Evolutionary conservation across 2,888 invertebrate species (phyloP), one percentile per base, ranked within the genome.

Genomic region (Heliconius cydno): DNA sequence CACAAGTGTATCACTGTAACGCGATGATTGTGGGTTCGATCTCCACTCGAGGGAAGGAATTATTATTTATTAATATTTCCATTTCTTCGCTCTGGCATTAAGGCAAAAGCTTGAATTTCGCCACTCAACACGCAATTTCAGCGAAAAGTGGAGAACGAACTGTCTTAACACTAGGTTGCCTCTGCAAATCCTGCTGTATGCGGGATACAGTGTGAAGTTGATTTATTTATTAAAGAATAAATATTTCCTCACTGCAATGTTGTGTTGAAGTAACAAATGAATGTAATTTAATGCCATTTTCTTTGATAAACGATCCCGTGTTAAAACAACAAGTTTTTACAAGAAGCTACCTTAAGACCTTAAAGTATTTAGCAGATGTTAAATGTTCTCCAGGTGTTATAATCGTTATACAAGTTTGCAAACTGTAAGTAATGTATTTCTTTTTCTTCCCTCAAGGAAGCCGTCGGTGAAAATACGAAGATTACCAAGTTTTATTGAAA

Each of bases 331-430:
- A 89, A 86, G 89, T 89, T 81, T 79, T 82, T 84, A 82, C 85
- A 86, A 88, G 87, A 87, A 88, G 87, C 88, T 28, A 15, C 65
- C 13, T 28, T 25, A 28, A 65, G 15, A 9, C 15, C 88, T 88
- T 88, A 83, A 89, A 90, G 90, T 89, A 87, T 88, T 88, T 88
- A 88, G 83, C 89, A 89, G 89, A 89, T 91, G 88, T 85, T 84
- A 86, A 86, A 86, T 86, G 87, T 89, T 90, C 88, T 86, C 86
- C 88, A 87, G 86, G 88, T 89, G 87, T 88, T 88, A 82, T 86
- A 86, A 87, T 86, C 86, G 86, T 85, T 84, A 85, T 83, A 82
- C 84, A 90, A 90, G 86, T 90, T 90, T 86, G 81, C 86, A 84
- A 87, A 84, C 83, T 82, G 82, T 41, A 79, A 81, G 72, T 74